A percentile compares a stretch with the other conserved stretches of the same genome.
Evolutionary conservation across 2,113 vertebrate genomes (phyloP).

Genomic region (Heptranchias perlo): DNA sequence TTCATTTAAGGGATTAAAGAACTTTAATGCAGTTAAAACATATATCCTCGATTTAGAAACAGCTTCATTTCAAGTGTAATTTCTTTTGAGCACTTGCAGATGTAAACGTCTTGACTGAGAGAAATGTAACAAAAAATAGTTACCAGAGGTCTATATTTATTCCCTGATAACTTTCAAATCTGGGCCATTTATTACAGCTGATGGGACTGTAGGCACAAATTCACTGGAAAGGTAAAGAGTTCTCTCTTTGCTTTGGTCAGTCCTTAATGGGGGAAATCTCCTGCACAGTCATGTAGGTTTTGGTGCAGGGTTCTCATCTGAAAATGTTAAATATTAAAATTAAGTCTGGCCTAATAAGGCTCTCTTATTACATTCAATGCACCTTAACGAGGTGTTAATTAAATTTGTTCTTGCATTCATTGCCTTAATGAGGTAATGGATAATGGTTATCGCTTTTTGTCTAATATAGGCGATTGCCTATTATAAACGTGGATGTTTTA

Average conservation of each 20-base stretch:
- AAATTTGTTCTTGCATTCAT: too few relatives aligned
- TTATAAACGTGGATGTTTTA: too few relatives aligned
- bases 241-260: not conserved
- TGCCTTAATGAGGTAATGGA: too few relatives aligned
- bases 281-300: too few relatives aligned
- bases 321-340: too few relatives aligned
- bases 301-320: too few relatives aligned
- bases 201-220: not conserved
- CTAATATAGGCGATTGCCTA: too few relatives aligned
- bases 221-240: not conserved
- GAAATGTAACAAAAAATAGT: not conserved
- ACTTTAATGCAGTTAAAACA: not conserved
- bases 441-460: too few relatives aligned
- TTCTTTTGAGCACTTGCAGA: not conserved
- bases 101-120: not conserved
- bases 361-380: too few relatives aligned
- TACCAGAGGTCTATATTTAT: not conserved
- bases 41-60: not conserved
- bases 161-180: not conserved
- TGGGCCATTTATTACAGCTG: not conserved
- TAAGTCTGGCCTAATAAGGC: too few relatives aligned
- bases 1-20: not conserved
- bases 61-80: not conserved
- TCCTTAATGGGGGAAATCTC: not conserved
- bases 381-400: too few relatives aligned